Evolutionary conservation across 2,888 invertebrate species (phyloP), one percentile per base, ranked within the genome.

Genomic region (Andricus quercusramuli): DNA sequence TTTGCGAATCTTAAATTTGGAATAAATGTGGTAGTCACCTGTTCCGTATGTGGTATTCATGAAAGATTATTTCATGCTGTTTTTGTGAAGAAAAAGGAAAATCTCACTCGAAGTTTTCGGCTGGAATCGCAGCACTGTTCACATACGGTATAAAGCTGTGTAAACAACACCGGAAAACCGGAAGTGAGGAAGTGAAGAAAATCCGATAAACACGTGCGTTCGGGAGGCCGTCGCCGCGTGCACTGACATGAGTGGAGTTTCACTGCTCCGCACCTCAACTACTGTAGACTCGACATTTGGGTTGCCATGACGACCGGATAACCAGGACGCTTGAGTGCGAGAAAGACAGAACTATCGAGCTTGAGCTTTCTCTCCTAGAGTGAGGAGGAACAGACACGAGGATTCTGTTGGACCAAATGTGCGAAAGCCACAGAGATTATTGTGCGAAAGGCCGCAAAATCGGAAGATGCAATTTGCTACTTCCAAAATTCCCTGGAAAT

Each of bases 201-300:
- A 74, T 37, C 41, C 76, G 78, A 66, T 37, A 70, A 79, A 85
- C 86, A 86, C 85, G 86, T 86, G 88, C 89, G 88, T 86, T 85
- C 89, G 86, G 84, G 81, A 83, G 80, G 90, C 89, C 88, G 90
- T 91, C 90, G 88, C 89, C 91, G 91, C 91, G 91, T 91, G 90
- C 89, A 92, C 91, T 91, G 91, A 90, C 88, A 88, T 87, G 88
- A 88, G 86, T 89, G 83, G 88, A 85, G 83, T 81, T 83, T 82
- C 84, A 80, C 82, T 81, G 79, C 80, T 79, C 83, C 83, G 62
- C 79, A 79, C 82, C 81, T 77, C 78, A 79, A 81, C 80, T 51
- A 77, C 64, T 76, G 76, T 86, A 85, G 85, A 83, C 81, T 77
- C 78, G 80, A 82, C 82, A 56, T 56, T 74, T 74, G 15, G 51